phyloP scores from a whole-genome alignment of 92 coral and sea anemone species.

The Epizoanthus stellaris region DNA sequence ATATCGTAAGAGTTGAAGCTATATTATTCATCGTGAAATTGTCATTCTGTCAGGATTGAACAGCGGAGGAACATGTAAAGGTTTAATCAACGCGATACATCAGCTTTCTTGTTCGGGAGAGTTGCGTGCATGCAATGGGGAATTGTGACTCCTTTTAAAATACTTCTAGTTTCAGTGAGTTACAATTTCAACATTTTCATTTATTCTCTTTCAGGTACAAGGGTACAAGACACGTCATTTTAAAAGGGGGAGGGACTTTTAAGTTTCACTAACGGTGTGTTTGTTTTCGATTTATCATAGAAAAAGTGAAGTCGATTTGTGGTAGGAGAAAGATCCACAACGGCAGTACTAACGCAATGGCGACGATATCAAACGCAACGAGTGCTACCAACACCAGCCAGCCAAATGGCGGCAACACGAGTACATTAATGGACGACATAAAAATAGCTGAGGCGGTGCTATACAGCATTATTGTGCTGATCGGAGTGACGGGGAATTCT shows the following conservation, averaged over 20 bases:
- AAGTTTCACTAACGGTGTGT: not conserved
- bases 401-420: not conserved
- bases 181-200: not conserved
- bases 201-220: not conserved
- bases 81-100: not conserved
- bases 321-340: not conserved
- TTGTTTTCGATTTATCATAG: not conserved
- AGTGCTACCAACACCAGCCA: not conserved
- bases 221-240: no score
- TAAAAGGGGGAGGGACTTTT: not conserved
- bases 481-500: conserved; percentile 22
- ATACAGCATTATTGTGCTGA: conserved; percentile 13
- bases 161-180: not conserved
- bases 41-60: conserved; percentile 13
- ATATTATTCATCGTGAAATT: not conserved
- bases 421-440: not conserved
- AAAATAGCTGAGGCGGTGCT: conserved; percentile 16
- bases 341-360: not conserved
- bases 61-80: conserved; percentile 4
- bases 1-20: not conserved
- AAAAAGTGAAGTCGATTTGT: not conserved
- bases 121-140: not conserved
- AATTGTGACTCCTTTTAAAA: not conserved
- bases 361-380: not conserved
- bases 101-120: not conserved